A percentile compares a stretch with the other conserved stretches of the same genome.
Evolutionary conservation across 2,888 invertebrate species (phyloP).

Genomic region (Ectobius pallidus): DNA sequence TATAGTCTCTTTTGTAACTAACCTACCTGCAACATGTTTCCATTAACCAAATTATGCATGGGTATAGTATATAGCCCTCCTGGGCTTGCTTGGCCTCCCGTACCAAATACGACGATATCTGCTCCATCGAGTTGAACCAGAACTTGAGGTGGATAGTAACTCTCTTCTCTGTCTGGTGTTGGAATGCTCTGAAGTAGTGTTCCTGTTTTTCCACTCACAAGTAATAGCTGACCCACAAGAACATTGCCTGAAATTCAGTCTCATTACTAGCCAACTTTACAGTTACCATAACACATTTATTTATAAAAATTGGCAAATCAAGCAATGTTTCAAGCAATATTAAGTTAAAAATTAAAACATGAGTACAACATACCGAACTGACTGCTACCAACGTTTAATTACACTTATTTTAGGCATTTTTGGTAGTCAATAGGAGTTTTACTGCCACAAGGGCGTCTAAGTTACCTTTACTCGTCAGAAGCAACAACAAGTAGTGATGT

Average conservation of each 20-base stretch:
- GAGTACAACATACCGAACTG: too few species aligned
- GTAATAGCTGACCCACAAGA: constrained; percentile 67
- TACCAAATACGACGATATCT: constrained; percentile 69
- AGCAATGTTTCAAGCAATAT: too few species aligned
- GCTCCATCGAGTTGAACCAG: constrained; percentile 66
- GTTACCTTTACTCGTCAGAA: too few species aligned
- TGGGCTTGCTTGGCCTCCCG: constrained; percentile 73
- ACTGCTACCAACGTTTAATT: too few species aligned
- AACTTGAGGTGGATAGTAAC: constrained; percentile 75
- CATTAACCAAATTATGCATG: constrained; percentile 54
- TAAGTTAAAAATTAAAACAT: too few species aligned
- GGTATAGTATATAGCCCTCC: constrained; percentile 73
- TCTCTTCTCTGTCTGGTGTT: constrained; percentile 69
- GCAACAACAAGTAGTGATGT: too few species aligned
- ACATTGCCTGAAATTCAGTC: constrained; percentile 26
- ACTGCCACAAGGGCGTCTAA: too few species aligned
- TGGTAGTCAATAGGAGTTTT: too few species aligned
- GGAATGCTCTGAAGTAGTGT: constrained; percentile 64
- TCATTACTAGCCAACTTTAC: background rate
- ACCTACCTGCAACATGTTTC: background rate
- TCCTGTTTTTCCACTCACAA: constrained; percentile 75
- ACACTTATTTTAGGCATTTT: too few species aligned
- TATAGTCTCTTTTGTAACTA: too few species aligned
- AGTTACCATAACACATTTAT: background rate
- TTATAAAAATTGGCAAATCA: too few species aligned